Evolutionary conservation across 2,888 invertebrate species (phyloP), one percentile per base, ranked within the genome.

Genomic region (Pyrocoelia pectoralis): DNA sequence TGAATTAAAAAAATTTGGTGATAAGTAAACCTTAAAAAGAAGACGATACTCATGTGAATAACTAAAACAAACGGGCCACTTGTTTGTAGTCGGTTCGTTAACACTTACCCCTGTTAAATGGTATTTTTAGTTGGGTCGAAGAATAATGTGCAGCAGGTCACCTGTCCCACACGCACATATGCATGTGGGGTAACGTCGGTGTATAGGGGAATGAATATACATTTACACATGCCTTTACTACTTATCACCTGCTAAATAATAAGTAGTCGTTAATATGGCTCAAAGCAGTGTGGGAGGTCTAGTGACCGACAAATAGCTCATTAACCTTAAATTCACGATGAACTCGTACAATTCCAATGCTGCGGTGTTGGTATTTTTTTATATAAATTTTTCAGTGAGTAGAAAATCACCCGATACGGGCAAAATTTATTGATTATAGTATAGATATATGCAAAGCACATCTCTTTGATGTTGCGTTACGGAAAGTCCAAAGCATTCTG

Each of bases 381-480:
- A 4, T n/a, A 6, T 4, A 48, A 19, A 18, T 19, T 70, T 57
- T 69, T 69, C 68, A 56, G 70, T 62, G 66, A 69, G 66, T 62
- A 65, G 62, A 69, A 71, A 69, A 67, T 70, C 69, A 68, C 69
- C 72, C 69, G 71, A 70, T 73, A 67, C 53, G 69, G 66, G 69
- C 69, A 69, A 69, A 69, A 62, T 68, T 69, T 68, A 72, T 70
- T 72, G 68, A 70, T 70, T 72, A 70, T n/a, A n/a, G n/a, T n/a
- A n/a, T n/a, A n/a, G n/a, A 72, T 70, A 56, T 57, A 61, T 66
- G 67, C 66, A 68, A 49, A 33, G 38, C 59, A n/a, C n/a, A n/a
- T n/a, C 59, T 55, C 65, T 69, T 71, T 71, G 69, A 69, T 69
- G 68, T 70, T 57, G 48, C n/a, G 24, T 24, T 24, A 5, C 3